These are phyloP conservation scores for Anguilla marmorata DNA, from an alignment of 2,797 vertebrate species.

Conservation along the genomic window DNA sequence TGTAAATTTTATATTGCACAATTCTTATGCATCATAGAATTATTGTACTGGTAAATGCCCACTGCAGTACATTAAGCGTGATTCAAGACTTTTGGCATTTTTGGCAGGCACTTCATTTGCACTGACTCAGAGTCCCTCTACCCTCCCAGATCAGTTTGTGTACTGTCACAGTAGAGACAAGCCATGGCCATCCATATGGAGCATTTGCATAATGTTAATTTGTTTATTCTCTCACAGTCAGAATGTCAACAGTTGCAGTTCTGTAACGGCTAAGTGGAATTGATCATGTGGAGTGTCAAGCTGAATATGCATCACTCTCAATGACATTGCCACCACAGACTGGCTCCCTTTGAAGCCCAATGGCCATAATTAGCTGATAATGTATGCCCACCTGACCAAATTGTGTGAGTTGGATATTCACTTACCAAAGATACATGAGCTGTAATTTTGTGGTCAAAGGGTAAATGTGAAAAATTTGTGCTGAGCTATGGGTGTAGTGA, in stretches of 20 bases:
- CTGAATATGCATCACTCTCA: not conserved
- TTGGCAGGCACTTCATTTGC: conserved; percentile 5
- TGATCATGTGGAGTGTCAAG: not conserved
- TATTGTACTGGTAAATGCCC: not conserved
- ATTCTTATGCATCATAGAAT: not conserved
- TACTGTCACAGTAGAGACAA: not conserved
- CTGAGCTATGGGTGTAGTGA: too few relatives aligned
- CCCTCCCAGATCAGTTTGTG: not conserved
- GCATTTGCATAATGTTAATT: conserved; percentile 20
- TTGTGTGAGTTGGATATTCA: not conserved
- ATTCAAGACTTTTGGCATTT: conserved; percentile 8
- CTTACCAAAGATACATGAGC: not conserved
- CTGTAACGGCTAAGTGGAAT: not conserved
- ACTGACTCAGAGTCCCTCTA: not conserved
- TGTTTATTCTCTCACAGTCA: not conserved
- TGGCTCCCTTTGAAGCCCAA: not conserved
- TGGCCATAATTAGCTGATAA: not conserved
- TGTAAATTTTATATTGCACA: not conserved
- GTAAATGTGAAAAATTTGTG: not conserved
- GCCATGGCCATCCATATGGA: not conserved
- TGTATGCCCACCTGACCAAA: not conserved
- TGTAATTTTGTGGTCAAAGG: not conserved
- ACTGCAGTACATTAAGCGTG: conserved; percentile 2
- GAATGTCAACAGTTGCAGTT: not conserved
- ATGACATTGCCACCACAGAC: not conserved